Base-by-base conservation (phyloP, 1,140 invertebrate species). In the Lamellibrachia luymesi region DNA sequence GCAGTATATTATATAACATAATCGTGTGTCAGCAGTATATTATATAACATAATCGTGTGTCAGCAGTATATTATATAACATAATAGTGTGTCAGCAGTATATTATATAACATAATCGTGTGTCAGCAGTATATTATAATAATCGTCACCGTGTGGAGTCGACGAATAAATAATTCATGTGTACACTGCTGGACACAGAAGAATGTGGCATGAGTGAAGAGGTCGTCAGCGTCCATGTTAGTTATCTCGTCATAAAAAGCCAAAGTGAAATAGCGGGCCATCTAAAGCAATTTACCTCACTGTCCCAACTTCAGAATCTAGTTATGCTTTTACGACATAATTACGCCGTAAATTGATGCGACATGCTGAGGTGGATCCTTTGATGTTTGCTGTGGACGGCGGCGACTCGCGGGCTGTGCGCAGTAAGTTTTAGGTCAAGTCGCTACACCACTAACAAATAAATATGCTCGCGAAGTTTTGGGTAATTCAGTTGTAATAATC, bases 241-340 rank as follows among this genome's bases (percentile, higher is more conserved):
- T 80, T 80, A 80, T 80, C 5, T 80, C 17, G 64, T 80, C 64
- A 80, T 80, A 80, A 80, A 80, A 80, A 8, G 8, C 64, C 13
- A 80, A 80, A 80, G 64, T 80, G 64, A 80, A 80, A 80, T 80
- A 80, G 64, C 64, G 64, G 13, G 64, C 17, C 25, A 22, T 80
- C 64, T 8, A 22, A 80, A 80, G 64, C 17, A 80, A 80, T 80
- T 80, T 80, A 80, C 64, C 64, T 80, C 64, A 10, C 64, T 80
- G 8, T 80, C 17, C 13, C 64, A 80, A 80, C 64, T 80, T 6
- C 25, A 80, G 13, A 80, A 80, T 80, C 64, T 80, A 80, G 5
- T 80, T 80, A 80, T 80, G 64, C 8, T 80, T 80, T 80, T 80
- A 80, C 64, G 64, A 80, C 64, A 80, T 80, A 80, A 80, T 80